phyloP scores from a whole-genome alignment of 2,888 invertebrate genomes.

The Xylota segnis region DNA sequence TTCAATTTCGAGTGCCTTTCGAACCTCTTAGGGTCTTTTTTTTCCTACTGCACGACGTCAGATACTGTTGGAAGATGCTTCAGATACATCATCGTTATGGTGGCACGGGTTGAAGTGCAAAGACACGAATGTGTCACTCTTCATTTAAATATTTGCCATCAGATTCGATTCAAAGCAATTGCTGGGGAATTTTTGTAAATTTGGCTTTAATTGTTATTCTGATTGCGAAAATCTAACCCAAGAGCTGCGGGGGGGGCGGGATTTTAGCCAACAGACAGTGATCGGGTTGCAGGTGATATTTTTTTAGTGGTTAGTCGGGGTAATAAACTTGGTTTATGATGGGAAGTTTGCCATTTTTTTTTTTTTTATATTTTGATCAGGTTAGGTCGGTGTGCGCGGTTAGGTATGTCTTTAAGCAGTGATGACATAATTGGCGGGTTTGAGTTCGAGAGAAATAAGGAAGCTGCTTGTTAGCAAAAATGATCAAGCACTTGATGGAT shows the following conservation, averaged over 20 bases:
- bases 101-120: slow-evolving; percentile 56
- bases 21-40: slow-evolving; percentile 48
- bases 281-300: slow-evolving; percentile 45
- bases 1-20: slow-evolving; percentile 64
- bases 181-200: slow-evolving; percentile 12
- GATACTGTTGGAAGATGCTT: slow-evolving; percentile 33
- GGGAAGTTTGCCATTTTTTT: slow-evolving; percentile 41
- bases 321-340: slow-evolving; percentile 40
- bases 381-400: not conserved
- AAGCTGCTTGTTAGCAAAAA: slow-evolving; percentile 19
- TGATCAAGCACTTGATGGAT: slow-evolving; percentile 4
- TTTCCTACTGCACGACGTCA: slow-evolving; percentile 30
- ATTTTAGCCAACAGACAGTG: not conserved
- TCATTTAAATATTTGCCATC: slow-evolving; percentile 60
- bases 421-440: slow-evolving; percentile 54
- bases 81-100: not conserved
- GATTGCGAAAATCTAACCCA: slow-evolving; percentile 41
- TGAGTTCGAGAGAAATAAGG: slow-evolving; percentile 18
- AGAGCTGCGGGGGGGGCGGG: not conserved
- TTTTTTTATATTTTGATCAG: too few species aligned
- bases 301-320: slow-evolving; percentile 42
- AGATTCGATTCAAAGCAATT: slow-evolving; percentile 38
- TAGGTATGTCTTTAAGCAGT: not conserved
- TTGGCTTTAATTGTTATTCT: slow-evolving; percentile 54
- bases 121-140: slow-evolving; percentile 62